A percentile compares a stretch with the other conserved stretches of the same genome.
Conservation (phyloP, 2,113 vertebrate species). For the Martes martes region DNA sequence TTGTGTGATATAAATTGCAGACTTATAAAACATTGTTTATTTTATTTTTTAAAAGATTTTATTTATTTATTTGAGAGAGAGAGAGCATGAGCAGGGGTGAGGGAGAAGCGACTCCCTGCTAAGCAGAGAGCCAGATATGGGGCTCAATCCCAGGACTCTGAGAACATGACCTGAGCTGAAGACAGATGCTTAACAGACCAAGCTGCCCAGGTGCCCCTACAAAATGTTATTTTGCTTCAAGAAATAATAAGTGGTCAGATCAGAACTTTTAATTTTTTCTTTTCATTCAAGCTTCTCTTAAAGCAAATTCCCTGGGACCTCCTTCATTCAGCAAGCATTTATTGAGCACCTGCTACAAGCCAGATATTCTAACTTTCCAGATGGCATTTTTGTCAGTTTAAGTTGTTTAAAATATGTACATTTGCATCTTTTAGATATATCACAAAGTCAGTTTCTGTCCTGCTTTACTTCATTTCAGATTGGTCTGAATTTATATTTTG, state of each 20-base stretch:
- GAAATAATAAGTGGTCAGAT: neutral
- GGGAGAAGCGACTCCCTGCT: neutral
- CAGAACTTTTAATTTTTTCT: constrained; percentile 5
- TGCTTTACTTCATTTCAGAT: neutral
- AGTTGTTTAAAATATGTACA: neutral
- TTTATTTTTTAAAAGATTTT: no score
- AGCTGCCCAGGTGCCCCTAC: neutral
- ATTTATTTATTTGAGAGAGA: neutral
- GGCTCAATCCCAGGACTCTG: neutral
- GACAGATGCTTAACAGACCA: neutral
- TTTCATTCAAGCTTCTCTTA: neutral
- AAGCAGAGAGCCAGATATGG: neutral
- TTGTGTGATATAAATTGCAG: neutral
- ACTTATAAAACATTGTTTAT: neutral
- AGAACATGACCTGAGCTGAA: neutral
- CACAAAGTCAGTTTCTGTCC: neutral
- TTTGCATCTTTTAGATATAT: neutral
- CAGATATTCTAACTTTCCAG: neutral
- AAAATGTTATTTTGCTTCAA: neutral
- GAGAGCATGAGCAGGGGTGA: neutral
- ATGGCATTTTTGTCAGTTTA: neutral
- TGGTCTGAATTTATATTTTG: neutral
- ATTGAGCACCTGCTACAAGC: neutral
- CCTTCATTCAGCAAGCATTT: neutral
- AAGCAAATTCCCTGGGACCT: neutral